Base-by-base conservation (phyloP, 1,140 invertebrate species). In the Drosophila pallidifrons region DNA sequence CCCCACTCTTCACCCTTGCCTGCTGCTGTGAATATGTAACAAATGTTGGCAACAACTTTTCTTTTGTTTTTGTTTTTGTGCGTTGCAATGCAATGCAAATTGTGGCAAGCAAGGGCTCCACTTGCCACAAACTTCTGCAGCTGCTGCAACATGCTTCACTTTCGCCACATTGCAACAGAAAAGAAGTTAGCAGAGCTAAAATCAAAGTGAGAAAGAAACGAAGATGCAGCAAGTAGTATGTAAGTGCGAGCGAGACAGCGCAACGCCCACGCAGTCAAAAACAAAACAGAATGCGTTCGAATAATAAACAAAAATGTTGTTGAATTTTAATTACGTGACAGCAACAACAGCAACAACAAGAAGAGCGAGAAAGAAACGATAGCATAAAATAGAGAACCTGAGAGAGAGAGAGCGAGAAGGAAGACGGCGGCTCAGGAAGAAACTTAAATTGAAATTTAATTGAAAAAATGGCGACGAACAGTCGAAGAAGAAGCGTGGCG, bases 361-460 rank as follows among this genome's bases (percentile, higher is more conserved):
- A 64, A 46, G n/a, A 32, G 15, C 20, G 15, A 15, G 28, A 55
- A 1, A 55, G 52, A 32, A 8, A 25, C 20, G 20, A 25, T 25
- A 25, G 20, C 20, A 4, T 25, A 25, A 25, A 25, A 25, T 4
- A 25, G 20, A 25, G 20, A 25, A 25, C 20, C 20, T 25, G 20
- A 35, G 30, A 54, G 52, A 35, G 4, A 16, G 38, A 47, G 28
- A 35, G 43, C 10, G 32, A 32, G 32, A 11, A 2, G 1, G 11
- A 11, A 2, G 11, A 20, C 6, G 43, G 43, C 13, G 41, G 20
- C 28, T 67, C 49, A 68, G 64, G 65, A 74, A 74, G 38, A 77
- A 73, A 81, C 57, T 68, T 45, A 82, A 75, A 79, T 82, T 82
- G 71, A 82, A 82, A 79, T 82, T 82, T 67, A 82, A 82, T 82